Conservation (phyloP, 2,797 vertebrate genomes). For the Parambassis ranga region DNA sequence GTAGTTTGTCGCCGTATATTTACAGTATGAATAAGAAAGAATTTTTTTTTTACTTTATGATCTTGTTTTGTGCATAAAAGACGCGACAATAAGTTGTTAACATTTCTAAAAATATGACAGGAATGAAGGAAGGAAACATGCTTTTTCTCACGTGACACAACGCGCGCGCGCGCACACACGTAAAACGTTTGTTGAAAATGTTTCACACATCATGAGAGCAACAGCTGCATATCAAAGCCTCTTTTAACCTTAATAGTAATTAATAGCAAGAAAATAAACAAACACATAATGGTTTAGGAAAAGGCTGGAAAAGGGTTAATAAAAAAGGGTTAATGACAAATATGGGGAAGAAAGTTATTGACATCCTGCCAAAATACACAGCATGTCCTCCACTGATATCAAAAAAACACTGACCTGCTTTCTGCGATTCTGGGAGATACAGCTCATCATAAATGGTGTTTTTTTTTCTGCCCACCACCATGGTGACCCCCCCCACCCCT, state of each 20-base stretch:
- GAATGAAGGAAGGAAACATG: no score
- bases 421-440: background rate
- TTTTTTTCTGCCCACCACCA: no score
- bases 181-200: background rate
- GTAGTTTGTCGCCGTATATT: background rate
- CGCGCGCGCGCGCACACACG: background rate
- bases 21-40: background rate
- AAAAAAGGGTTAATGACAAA: no score
- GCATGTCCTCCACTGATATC: background rate
- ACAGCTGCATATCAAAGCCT: background rate
- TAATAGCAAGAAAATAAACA: background rate
- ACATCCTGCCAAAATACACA: background rate
- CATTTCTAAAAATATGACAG: no score
- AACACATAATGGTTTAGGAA: background rate
- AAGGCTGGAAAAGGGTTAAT: no score
- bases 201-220: background rate
- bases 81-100: no score
- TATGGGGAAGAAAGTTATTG: background rate
- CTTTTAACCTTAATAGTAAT: background rate
- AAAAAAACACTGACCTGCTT: background rate
- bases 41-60: background rate
- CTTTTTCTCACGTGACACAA: conserved; percentile 24
- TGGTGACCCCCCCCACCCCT: background rate
- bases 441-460: background rate
- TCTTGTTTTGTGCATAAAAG: no score